phyloP scores from a whole-genome alignment of 2,797 vertebrate genomes.

The Forpus xanthops region DNA sequence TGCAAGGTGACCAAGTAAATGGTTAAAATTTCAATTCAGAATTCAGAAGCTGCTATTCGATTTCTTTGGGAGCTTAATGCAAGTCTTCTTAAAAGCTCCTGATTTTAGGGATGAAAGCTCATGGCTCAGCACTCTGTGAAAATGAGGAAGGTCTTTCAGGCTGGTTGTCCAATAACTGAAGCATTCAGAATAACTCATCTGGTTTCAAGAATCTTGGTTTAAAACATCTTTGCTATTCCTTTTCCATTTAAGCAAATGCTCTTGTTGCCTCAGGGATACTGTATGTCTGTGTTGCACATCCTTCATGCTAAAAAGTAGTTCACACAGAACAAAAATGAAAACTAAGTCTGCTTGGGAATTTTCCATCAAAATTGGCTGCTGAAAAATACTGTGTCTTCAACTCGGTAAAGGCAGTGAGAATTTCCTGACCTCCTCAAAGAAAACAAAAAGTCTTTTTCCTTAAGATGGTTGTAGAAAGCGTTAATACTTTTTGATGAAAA shows the following conservation, averaged over 20 bases:
- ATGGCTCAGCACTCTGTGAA: background rate
- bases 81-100: background rate
- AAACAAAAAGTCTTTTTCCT: background rate
- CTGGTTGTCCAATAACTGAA: background rate
- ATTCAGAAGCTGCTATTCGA: background rate
- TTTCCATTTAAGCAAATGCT: conserved; percentile 42
- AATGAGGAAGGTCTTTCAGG: background rate
- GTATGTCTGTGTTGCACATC: background rate
- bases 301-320: conserved; percentile 29
- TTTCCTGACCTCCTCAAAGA: background rate
- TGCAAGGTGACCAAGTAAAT: background rate
- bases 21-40: background rate
- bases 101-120: background rate
- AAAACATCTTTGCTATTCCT: conserved; percentile 15
- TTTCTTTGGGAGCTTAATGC: background rate
- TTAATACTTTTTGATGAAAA: background rate
- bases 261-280: background rate
- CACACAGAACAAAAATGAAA: conserved; percentile 27
- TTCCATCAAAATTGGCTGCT: background rate
- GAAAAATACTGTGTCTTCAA: background rate
- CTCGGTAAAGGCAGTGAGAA: background rate
- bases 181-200: background rate
- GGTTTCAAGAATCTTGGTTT: background rate
- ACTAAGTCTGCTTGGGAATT: background rate
- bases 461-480: fast-evolving